Evolutionary conservation across 2,113 vertebrate species (phyloP).

Genomic region (Meriones unguiculatus): DNA sequence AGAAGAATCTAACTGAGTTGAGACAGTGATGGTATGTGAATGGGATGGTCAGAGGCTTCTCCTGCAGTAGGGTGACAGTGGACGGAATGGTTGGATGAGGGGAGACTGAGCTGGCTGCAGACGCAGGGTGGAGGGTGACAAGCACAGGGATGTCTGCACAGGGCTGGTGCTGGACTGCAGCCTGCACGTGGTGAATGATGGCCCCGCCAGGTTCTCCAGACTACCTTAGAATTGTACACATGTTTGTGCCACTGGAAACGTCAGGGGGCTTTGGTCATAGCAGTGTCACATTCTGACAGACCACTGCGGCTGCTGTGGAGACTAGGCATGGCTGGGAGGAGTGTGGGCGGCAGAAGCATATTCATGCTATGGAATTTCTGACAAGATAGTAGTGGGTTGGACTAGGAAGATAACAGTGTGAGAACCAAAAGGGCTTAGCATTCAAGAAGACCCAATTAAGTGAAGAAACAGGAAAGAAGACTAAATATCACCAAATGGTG

Average conservation of each 20-base stretch:
- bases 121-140: background rate
- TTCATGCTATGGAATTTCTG: background rate
- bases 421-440: background rate
- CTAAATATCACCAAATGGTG: conserved; percentile 43
- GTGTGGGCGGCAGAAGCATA: background rate
- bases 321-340: background rate
- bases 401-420: background rate
- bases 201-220: too few species aligned
- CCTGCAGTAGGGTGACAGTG: background rate
- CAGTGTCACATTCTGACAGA: background rate
- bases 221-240: fast-evolving
- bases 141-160: too few species aligned
- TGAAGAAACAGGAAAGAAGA: background rate
- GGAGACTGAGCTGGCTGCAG: background rate
- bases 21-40: too few species aligned
- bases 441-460: conserved; percentile 17
- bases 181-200: too few species aligned
- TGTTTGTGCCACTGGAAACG: too few species aligned
- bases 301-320: background rate
- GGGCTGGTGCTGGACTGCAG: background rate
- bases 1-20: background rate
- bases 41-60: background rate
- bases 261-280: background rate
- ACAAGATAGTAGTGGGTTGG: background rate
- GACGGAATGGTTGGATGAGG: background rate